Evolutionary conservation across 2,888 invertebrate species (phyloP).

Genomic region (Eupeodes luniger): DNA sequence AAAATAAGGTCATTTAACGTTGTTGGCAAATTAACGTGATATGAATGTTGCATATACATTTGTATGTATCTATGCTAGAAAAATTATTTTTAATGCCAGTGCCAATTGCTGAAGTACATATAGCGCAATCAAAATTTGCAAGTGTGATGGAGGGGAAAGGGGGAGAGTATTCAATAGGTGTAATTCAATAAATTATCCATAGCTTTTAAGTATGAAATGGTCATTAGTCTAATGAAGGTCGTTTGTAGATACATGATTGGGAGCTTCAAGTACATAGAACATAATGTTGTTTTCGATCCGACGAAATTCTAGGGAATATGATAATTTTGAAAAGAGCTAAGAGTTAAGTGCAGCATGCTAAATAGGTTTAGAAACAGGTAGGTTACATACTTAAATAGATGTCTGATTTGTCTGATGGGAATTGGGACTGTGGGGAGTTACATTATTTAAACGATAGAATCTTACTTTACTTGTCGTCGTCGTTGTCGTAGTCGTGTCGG

Average conservation of each 20-base stretch:
- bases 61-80: background rate
- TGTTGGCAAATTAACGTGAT: conserved; percentile 70
- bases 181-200: conserved; percentile 22
- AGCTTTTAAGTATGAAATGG: background rate
- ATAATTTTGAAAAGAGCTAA: conserved; percentile 26
- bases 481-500: no score
- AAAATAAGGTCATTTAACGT: conserved; percentile 71
- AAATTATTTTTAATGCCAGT: conserved; percentile 32
- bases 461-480: background rate
- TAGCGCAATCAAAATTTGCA: conserved; percentile 31
- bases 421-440: conserved; percentile 25
- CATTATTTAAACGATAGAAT: conserved; percentile 13
- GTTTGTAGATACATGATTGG: conserved; percentile 51
- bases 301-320: conserved; percentile 53
- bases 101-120: conserved; percentile 3
- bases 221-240: conserved; percentile 54
- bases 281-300: background rate
- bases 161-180: conserved; percentile 18
- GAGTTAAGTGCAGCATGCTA: conserved; percentile 19
- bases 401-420: conserved; percentile 30
- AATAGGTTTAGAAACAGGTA: background rate
- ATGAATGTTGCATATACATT: conserved; percentile 50
- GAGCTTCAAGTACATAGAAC: conserved; percentile 6
- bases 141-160: background rate
- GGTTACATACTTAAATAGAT: background rate